phyloP scores from a whole-genome alignment of 2,888 invertebrate species.

The Polymixis lichenea region DNA sequence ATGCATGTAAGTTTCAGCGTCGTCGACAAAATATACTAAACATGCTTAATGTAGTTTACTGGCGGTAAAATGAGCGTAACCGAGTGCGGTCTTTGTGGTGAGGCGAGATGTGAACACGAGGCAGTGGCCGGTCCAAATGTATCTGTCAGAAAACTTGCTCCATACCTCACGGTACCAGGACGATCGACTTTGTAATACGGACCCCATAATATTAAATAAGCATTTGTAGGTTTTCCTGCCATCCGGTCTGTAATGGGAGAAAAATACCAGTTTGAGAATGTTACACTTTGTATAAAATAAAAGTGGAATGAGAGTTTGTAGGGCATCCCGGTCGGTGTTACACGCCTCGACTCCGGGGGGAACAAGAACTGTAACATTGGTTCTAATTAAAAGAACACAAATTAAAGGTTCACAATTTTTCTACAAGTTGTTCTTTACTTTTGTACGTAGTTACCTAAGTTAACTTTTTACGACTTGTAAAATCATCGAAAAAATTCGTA shows the following conservation, averaged over 20 bases:
- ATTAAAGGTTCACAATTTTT: conserved; percentile 7
- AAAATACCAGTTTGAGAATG: background rate
- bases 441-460: background rate
- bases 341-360: background rate
- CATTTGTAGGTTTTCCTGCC: conserved; percentile 9
- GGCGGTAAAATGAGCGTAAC: conserved; percentile 45
- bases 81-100: conserved; percentile 75
- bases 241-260: background rate
- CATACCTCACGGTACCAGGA: background rate
- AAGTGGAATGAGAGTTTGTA: conserved; percentile 16
- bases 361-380: background rate
- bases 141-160: conserved; percentile 13
- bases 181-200: background rate
- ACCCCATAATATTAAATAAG: background rate
- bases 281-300: conserved; percentile 1
- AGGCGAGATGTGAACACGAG: conserved; percentile 72
- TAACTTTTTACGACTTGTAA: conserved; percentile 9
- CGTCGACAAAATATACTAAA: background rate
- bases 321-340: background rate
- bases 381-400: conserved; percentile 21
- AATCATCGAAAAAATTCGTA: background rate
- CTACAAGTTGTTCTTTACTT: conserved; percentile 10
- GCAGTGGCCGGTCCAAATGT: conserved; percentile 9
- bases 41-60: conserved; percentile 7
- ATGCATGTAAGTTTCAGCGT: background rate